Evolutionary conservation across 2,113 vertebrate species (phyloP).

Genomic region (Taurulus bubalis): DNA sequence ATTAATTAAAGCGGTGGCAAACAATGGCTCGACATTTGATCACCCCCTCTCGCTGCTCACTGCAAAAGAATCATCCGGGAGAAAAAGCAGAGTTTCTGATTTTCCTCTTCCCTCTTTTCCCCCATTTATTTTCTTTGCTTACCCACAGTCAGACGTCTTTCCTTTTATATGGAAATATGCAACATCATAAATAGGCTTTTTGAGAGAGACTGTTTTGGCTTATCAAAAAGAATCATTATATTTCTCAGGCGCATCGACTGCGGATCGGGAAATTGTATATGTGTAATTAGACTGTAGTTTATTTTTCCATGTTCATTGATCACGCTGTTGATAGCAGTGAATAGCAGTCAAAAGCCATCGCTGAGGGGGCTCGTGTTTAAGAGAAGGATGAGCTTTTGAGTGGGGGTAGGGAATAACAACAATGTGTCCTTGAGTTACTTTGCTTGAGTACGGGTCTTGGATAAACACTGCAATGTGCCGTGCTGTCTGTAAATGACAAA

Average conservation of each 20-base stretch:
- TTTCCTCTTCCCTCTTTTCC: conserved; percentile 18
- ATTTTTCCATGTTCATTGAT: conserved; percentile 68
- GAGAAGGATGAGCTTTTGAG: conserved; percentile 4
- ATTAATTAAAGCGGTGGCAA: conserved; percentile 80
- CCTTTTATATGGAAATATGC: conserved; percentile 79
- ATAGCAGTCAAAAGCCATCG: conserved; percentile 1
- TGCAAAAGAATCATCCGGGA: conserved; percentile 60
- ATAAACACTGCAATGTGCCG: conserved; percentile 22
- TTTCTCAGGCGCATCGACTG: conserved; percentile 59
- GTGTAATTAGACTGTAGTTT: conserved; percentile 73
- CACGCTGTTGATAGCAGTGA: conserved; percentile 59
- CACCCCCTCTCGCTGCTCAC: conserved; percentile 45
- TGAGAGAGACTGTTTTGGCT: conserved; percentile 44
- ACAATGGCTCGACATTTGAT: conserved; percentile 82
- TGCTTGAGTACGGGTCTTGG: conserved; percentile 26
- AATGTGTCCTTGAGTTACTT: conserved; percentile 71
- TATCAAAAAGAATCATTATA: conserved; percentile 70
- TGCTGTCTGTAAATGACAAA: conserved; percentile 22
- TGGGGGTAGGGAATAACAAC: conserved; percentile 38
- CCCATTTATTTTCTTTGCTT: conserved; percentile 48
- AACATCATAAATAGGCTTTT: conserved; percentile 52
- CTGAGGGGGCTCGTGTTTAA: background rate
- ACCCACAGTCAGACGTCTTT: conserved; percentile 45
- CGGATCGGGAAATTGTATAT: conserved; percentile 72
- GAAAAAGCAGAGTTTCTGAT: conserved; percentile 55